Evolutionary conservation across 23 tunicate genomes (phyloP), one percentile per base, ranked within the genome.

Genomic region (Ascidia mentula): DNA sequence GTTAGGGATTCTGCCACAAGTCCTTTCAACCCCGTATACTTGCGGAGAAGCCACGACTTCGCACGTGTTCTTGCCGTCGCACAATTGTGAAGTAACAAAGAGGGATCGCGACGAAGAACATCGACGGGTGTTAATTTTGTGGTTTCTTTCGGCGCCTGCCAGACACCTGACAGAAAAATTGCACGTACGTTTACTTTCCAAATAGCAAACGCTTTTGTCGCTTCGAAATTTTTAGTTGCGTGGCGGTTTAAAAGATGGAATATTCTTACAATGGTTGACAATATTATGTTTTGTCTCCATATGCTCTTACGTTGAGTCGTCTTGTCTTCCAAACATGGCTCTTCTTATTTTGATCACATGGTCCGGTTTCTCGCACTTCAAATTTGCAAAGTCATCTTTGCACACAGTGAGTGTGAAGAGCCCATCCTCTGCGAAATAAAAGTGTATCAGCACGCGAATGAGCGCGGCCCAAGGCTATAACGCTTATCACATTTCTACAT

Each of bases 1-100:
- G 13, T 82, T 82, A 33, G 70, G 59, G 22, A 65, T 45, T 17
- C 22, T 18, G 31, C 30, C 35, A 37, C 86, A 82, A 18, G 17
- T 45, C 32, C 9, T 2, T 13, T 31, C 38, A 30, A 9, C 24
- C 7, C 77, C 77, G 42, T 72, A 81, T 38, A 32, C 53, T 1
- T 3, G 33, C 13, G 45, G 36, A 7, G 81, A 76, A 0, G 82
- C 89, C 6, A 78, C 72, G 9, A 85, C 78, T 37, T 69, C 76
- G 69, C 89, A 85, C 13, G 69, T 40, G 31, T 60, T 40, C 72
- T 85, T 85, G 8, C 89, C 89, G 40, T 85, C 53, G 73, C 89
- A 85, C 69, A 85, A 22, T 42, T 77, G 82, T 40, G 89, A 77
- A 20, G 89, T 45, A 12, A 85, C 32, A 33, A 34, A 45, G 26